phyloP scores from a whole-genome alignment of 2,797 vertebrate species.

The Chloroceryle amazona region DNA sequence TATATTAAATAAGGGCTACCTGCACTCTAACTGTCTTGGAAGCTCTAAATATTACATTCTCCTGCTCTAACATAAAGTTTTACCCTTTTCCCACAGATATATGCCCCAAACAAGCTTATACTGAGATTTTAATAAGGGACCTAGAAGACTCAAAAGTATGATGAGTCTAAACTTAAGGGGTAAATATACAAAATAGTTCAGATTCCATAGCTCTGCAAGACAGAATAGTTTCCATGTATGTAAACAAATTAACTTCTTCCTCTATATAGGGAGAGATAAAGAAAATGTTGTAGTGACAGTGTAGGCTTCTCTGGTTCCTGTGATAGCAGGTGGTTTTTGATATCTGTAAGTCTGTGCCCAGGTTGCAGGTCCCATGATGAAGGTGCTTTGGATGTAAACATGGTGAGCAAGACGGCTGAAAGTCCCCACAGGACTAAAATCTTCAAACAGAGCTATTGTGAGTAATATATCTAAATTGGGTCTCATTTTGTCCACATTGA shows the following conservation, averaged over 20 bases:
- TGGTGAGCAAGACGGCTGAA: not conserved
- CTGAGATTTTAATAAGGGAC: not conserved
- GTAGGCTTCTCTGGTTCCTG: not conserved
- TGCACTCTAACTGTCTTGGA: not conserved
- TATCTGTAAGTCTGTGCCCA: rapidly evolving
- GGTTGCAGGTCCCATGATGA: not conserved
- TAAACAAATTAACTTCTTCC: not conserved
- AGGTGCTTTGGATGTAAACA: not conserved
- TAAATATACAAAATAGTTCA: not conserved
- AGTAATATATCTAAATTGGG: not conserved
- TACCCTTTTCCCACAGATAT: not conserved
- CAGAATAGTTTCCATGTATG: not conserved
- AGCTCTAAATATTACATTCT: not conserved
- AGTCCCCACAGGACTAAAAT: not conserved
- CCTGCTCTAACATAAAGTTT: not conserved
- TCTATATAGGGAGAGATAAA: not conserved
- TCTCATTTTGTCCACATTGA: not conserved
- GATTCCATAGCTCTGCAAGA: not conserved
- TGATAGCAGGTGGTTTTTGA: not conserved
- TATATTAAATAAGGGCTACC: not conserved
- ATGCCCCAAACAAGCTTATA: not conserved
- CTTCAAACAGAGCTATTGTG: not conserved
- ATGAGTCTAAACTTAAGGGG: not conserved
- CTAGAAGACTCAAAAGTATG: not conserved
- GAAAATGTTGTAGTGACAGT: not conserved